These are phyloP conservation scores for Nomada fucata DNA, from an alignment of 2,888 invertebrate species.

Conservation along the genomic window DNA sequence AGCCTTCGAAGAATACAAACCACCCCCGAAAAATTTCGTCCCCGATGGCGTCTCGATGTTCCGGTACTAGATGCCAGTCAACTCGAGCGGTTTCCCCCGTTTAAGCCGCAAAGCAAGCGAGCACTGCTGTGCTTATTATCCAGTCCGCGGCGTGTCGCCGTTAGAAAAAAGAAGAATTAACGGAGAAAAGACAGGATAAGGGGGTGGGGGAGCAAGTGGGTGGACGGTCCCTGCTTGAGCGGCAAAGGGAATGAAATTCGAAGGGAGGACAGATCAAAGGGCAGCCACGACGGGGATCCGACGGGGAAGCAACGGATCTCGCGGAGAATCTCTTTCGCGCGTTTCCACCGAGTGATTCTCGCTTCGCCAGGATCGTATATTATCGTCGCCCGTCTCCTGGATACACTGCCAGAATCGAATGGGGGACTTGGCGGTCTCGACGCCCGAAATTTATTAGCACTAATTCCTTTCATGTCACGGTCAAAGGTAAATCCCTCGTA, in stretches of 20 bases:
- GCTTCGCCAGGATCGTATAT: constrained; percentile 64
- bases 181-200: constrained; percentile 44
- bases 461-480: constrained; percentile 71
- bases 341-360: constrained; percentile 68
- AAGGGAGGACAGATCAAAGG: constrained; percentile 70
- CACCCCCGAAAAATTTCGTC: neutral
- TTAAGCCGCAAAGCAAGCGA: constrained; percentile 15
- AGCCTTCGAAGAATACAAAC: too few species aligned
- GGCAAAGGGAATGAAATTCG: constrained; percentile 64
- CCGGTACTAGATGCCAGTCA: neutral
- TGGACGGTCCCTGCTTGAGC: constrained; percentile 20
- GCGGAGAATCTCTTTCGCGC: constrained; percentile 64
- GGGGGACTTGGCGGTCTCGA: constrained; percentile 28
- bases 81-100: neutral
- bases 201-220: neutral
- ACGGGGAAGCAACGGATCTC: constrained; percentile 38
- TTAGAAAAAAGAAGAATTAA: constrained; percentile 65
- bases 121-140: constrained; percentile 45
- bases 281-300: constrained; percentile 33
- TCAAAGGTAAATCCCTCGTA: constrained; percentile 61
- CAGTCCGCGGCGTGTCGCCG: constrained; percentile 47
- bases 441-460: constrained; percentile 71
- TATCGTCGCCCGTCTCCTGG: constrained; percentile 65
- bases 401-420: constrained; percentile 59
- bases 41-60: neutral